A percentile compares a stretch with the other conserved stretches of the same genome.
Conservation (phyloP, 2,888 invertebrate genomes). For the Hymenopus coronatus region DNA sequence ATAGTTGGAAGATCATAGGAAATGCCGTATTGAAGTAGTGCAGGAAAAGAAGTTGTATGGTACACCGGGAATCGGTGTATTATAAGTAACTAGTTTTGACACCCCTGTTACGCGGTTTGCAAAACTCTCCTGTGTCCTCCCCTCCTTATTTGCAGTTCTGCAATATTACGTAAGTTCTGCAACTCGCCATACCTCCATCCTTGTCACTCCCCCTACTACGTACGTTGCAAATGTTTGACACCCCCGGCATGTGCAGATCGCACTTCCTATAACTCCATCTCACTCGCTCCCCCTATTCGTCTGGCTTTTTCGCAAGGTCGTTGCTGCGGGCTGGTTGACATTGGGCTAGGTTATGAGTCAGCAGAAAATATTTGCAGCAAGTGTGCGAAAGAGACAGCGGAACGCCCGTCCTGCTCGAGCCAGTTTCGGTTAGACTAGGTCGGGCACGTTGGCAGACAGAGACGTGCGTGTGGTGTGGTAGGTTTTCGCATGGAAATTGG, state of each 20-base stretch:
- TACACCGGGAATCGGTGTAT: too few species aligned
- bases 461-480: background rate
- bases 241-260: slow-evolving; percentile 1
- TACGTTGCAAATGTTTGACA: background rate
- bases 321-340: background rate
- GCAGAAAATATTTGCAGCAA: slow-evolving; percentile 14
- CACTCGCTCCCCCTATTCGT: background rate
- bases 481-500: background rate
- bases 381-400: background rate
- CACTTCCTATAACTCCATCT: background rate
- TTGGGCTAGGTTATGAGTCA: slow-evolving; percentile 18
- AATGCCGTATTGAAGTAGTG: too few species aligned
- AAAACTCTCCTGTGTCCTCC: background rate
- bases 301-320: slow-evolving; percentile 1
- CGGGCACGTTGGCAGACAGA: background rate
- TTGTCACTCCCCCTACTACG: background rate
- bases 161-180: too few species aligned
- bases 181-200: background rate
- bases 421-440: background rate
- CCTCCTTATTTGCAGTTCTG: too few species aligned
- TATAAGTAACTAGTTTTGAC: background rate
- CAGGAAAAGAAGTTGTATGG: too few species aligned
- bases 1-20: too few species aligned
- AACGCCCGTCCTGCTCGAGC: background rate
- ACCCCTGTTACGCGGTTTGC: background rate